Evolutionary conservation across 2,113 vertebrate species (phyloP), one percentile per base, ranked within the genome.

Genomic region (Australoheros scitulus): DNA sequence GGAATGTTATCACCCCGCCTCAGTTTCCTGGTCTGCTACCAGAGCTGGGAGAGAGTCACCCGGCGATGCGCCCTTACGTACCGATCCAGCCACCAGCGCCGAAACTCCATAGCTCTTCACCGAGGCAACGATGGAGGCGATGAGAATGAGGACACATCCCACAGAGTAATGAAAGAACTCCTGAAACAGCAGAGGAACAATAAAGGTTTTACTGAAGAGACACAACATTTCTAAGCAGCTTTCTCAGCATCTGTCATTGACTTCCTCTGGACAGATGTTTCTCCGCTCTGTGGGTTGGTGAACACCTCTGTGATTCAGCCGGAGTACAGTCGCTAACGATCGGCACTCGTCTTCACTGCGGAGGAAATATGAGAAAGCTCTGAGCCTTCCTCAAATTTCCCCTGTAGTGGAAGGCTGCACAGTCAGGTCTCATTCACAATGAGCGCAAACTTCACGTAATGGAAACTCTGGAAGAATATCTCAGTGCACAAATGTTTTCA

Each of bases 161-260:
- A 98, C 92, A 6, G 95, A 88, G 83, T 99, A 99, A 93, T 99
- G 97, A 36, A 99, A 96, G 78, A 98, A 96, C 91, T 99, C 98
- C 98, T 99, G 94, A 85, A 92, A 77, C 14, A 63, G 36, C 59
- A 79, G 3, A 59, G 64, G 15, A 34, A 22, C 6, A 26, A 65
- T n/a, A 14, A 22, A 20, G 2, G 20, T 41, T 6, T 50, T 17
- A 50, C 14, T 17, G 50, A 52, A 52, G 15, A 52, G 6, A 72
- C 43, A 29, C 10, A 18, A 52, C 18, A 11, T 32, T 32, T 52
- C 50, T 18, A 18, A 52, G 4, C 50, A 18, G 50, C 15, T 52
- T 52, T 14, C 65, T 20, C 24, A 52, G 43, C 15, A 52, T 20
- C 17, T 52, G 65, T 29, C 65, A 10, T 20, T 17, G 18, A 20